Base-by-base conservation (phyloP, 2,113 vertebrate genomes). In the Amblyornis subalaris region DNA sequence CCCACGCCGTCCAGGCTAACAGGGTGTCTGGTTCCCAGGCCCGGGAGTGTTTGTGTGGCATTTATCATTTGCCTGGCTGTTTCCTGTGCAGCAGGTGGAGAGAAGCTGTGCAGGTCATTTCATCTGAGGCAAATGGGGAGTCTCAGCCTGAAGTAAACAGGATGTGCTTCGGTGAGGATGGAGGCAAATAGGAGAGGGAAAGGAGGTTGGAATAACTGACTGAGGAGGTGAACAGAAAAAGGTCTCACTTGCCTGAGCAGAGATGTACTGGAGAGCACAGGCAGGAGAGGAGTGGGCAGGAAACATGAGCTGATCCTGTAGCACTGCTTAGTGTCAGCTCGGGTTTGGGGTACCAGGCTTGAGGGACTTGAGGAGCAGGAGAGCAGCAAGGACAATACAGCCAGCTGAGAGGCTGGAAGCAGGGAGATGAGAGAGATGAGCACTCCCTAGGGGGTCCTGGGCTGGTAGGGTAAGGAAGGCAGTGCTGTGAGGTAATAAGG, bases 41-140 rank as follows among this genome's bases (percentile, higher is more conserved):
- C 53, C 60, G 65, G 65, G 53, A 91, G 71, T 51, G 64, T 70
- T 94, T n/a, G 8, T 83, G 38, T 9, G 14, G 67, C 42, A 17
- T 90, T 85, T 93, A 57, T 81, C n/a, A 50, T 85, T 69, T 88
- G 73, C 61, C 74, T 69, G 67, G 50, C n/a, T 1, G 2, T 90
- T 95, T 94, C 69, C 90, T 86, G 45, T 91, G 80, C 76, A 84
- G 86, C 67, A 93, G 87, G 93, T 93, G 81, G 80, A 66, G 40
- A 75, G 74, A 89, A 89, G 35, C 73, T 71, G 26, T 84, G 75
- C 76, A 71, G 77, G 53, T 71, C 28, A 74, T 91, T 95, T 92
- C 84, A 75, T 89, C 78, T 77, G 74, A 86, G 53, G 57, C 76
- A 93, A 95, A 81, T 24, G 73, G 62, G 31, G n/a, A 89, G 47